Evolutionary conservation across 2,888 invertebrate genomes (phyloP).

Genomic region (Rhamphomyia laevipes): DNA sequence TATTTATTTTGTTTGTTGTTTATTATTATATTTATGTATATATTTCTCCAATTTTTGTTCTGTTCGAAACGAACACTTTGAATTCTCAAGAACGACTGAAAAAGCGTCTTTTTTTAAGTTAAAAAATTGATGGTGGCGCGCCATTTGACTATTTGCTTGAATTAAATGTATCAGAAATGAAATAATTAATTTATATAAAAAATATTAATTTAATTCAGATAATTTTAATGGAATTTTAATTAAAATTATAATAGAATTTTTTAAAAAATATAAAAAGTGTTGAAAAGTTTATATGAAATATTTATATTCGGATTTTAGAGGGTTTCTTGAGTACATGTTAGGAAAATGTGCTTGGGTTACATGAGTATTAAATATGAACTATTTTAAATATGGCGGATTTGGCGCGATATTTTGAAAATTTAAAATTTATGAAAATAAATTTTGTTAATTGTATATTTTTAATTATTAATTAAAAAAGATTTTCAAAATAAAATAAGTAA

Average conservation of each 20-base stretch:
- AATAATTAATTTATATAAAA: background rate
- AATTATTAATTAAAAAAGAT: no score
- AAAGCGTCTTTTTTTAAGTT: slow-evolving; percentile 49
- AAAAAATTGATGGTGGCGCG: slow-evolving; percentile 63
- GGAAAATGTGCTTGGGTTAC: slow-evolving; percentile 35
- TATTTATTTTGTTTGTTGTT: no score
- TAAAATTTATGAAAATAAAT: no score
- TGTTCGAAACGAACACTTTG: slow-evolving; percentile 41
- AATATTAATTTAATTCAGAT: background rate
- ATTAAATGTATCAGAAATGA: background rate
- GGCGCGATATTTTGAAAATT: no score
- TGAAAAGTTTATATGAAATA: slow-evolving; percentile 27
- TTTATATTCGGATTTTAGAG: slow-evolving; percentile 39
- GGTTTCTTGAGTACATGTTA: slow-evolving; percentile 54
- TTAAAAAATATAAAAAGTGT: slow-evolving; percentile 10
- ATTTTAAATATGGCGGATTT: no score
- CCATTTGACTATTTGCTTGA: slow-evolving; percentile 33
- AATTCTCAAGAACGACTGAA: slow-evolving; percentile 49
- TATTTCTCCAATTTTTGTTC: slow-evolving; percentile 4
- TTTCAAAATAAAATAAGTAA: no score
- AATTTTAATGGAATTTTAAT: background rate
- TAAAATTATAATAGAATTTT: background rate
- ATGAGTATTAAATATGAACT: slow-evolving; percentile 23
- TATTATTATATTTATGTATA: background rate
- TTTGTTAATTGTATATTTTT: no score